Evolutionary conservation across 2,888 invertebrate species (phyloP).

Genomic region (Elaeidobius kamerunicus): DNA sequence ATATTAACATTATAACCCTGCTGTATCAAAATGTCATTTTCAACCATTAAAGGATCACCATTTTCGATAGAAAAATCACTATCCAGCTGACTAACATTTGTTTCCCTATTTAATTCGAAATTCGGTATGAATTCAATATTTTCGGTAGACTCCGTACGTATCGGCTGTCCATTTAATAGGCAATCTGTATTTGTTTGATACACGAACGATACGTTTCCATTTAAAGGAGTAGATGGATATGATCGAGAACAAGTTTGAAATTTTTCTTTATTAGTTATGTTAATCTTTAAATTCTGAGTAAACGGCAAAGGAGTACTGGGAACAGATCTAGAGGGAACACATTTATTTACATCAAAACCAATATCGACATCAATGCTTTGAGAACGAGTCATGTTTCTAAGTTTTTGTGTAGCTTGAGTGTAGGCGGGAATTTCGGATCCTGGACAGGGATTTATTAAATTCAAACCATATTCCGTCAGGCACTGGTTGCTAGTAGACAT

Average conservation of each 20-base stretch:
- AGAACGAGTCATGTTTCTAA: constrained; percentile 31
- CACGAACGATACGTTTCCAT: constrained; percentile 46
- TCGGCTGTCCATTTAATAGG: constrained; percentile 48
- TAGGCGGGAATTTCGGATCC: constrained; percentile 10
- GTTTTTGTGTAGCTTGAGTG: constrained; percentile 9
- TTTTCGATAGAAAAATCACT: constrained; percentile 36
- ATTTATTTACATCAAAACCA: constrained; percentile 33
- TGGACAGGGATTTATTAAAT: constrained; percentile 24
- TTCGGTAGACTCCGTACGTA: constrained; percentile 35
- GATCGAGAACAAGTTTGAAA: constrained; percentile 60
- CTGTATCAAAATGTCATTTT: constrained; percentile 39
- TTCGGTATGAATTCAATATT: constrained; percentile 31
- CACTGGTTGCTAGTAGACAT: constrained; percentile 35
- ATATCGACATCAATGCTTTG: constrained; percentile 41
- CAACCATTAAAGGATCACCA: constrained; percentile 37
- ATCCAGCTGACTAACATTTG: constrained; percentile 29
- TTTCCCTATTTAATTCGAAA: constrained; percentile 29
- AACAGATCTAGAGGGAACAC: constrained; percentile 61
- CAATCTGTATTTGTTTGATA: constrained; percentile 47
- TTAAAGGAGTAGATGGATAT: constrained; percentile 71
- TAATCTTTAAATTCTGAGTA: constrained; percentile 50
- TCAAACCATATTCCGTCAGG: constrained; percentile 38
- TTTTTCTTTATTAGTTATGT: constrained; percentile 44
- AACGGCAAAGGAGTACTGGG: constrained; percentile 59
- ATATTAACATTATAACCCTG: constrained; percentile 39